Conservation (phyloP, 2,888 invertebrate species). For the Gastrophysa polygoni region DNA sequence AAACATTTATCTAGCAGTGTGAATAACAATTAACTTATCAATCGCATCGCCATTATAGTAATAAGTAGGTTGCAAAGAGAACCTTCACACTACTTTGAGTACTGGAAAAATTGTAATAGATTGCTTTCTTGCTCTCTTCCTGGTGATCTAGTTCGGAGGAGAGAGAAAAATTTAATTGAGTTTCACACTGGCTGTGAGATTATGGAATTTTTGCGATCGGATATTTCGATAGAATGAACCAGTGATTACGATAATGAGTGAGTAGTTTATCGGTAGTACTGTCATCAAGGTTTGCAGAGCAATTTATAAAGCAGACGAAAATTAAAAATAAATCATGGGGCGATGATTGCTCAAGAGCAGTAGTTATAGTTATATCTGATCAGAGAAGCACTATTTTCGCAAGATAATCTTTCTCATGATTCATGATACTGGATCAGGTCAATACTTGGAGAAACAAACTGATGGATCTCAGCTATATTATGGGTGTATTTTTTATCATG, state of each 20-base stretch:
- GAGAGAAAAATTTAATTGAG: slow-evolving; percentile 16
- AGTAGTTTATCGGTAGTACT: slow-evolving; percentile 23
- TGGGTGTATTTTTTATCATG: no score
- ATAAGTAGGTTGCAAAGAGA: slow-evolving; percentile 21
- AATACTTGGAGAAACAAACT: no score
- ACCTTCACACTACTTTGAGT: slow-evolving; percentile 23
- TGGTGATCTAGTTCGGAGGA: slow-evolving; percentile 14
- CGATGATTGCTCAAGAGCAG: not conserved
- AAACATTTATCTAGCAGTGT: not conserved
- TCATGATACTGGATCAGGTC: no score
- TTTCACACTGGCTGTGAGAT: slow-evolving; percentile 7
- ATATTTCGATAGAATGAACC: slow-evolving; percentile 9
- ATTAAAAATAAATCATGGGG: not conserved
- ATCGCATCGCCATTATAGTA: slow-evolving; percentile 18
- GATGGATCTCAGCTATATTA: no score
- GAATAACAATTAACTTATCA: slow-evolving; percentile 20
- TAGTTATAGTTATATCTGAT: not conserved
- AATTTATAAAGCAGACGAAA: slow-evolving; percentile 2
- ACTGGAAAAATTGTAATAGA: slow-evolving; percentile 18
- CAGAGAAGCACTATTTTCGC: no score
- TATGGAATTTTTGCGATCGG: not conserved
- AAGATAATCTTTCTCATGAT: no score
- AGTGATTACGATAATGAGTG: slow-evolving; percentile 24
- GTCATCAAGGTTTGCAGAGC: slow-evolving; percentile 20
- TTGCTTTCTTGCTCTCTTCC: slow-evolving; percentile 23